Evolutionary conservation across 2,797 vertebrate genomes (phyloP), one percentile per base, ranked within the genome.

Genomic region (Pteronotus mesoamericanus): DNA sequence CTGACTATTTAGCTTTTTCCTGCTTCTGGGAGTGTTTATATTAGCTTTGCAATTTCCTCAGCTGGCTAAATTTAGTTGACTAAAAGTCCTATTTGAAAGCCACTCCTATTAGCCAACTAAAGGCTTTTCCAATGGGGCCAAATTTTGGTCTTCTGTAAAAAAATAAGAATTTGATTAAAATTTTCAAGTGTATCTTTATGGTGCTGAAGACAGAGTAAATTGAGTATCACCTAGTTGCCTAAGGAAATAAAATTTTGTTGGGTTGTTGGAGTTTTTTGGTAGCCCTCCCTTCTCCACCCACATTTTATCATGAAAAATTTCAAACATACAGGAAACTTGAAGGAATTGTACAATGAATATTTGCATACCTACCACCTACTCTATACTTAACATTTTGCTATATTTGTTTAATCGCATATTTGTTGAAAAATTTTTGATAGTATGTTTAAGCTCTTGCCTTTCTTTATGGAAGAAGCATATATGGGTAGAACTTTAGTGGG

Each of bases 21-120:
- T 91, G 39, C 71, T 87, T 95, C 57, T 80, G 21, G 53, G 37
- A 90, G 48, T 91, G 51, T 94, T 95, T 96, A 44, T 89, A 51
- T 96, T 91, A 95, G 84, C 72, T 96, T 85, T 94, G 77, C 18
- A 78, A 0, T 90, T 96, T 95, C n/a, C 59, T 39, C 39, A 82
- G 75, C 53, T 94, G 66, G 46, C 42, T 91, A 89, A 71, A n/a
- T 88, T 94, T 57, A 74, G 66, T 93, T 83, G 78, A 94, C 46
- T 84, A 57, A 46, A 90, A 95, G 71, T 96, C 44, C 87, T 87
- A 53, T 26, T 89, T 96, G 72, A 94, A 94, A 95, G 71, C 51
- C 48, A 86, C 72, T 86, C 37, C 71, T 14, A 19, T 75, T 79
- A 87, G 42, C 44, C 87, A 96, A 32, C 32, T 66, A 48, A 89